Evolutionary conservation across 2,888 invertebrate genomes (phyloP).

Genomic region (Margaritifera margaritifera): DNA sequence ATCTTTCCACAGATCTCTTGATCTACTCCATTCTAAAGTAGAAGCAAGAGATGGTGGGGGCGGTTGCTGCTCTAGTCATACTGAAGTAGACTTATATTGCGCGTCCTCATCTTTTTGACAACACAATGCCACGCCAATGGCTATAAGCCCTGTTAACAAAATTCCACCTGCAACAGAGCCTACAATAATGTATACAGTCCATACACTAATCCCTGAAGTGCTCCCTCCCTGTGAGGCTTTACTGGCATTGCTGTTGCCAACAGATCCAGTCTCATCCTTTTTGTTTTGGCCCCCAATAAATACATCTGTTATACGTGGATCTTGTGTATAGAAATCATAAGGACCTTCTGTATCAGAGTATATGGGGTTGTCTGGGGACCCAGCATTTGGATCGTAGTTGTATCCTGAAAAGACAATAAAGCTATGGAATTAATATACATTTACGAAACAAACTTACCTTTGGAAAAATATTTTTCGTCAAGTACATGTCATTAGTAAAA

Average conservation of each 20-base stretch:
- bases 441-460: too few relatives aligned
- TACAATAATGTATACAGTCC: slow-evolving; percentile 65
- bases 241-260: background rate
- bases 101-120: slow-evolving; percentile 55
- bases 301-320: background rate
- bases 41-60: too few relatives aligned
- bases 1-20: too few relatives aligned
- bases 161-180: slow-evolving; percentile 63
- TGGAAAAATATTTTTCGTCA: too few relatives aligned
- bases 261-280: slow-evolving; percentile 2
- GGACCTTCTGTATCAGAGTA: background rate
- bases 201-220: slow-evolving; percentile 44
- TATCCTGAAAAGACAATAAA: background rate
- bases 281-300: slow-evolving; percentile 11
- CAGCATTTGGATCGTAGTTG: background rate
- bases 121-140: slow-evolving; percentile 61
- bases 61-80: slow-evolving; percentile 37
- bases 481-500: too few relatives aligned
- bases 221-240: background rate
- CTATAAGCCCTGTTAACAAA: slow-evolving; percentile 58
- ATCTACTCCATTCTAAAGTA: too few relatives aligned
- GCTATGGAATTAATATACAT: too few relatives aligned
- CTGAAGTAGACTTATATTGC: slow-evolving; percentile 62
- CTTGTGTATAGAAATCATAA: background rate
- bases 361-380: background rate